Base-by-base conservation (phyloP, 2,113 vertebrate genomes). In the Campylomormyrus tamandua region DNA sequence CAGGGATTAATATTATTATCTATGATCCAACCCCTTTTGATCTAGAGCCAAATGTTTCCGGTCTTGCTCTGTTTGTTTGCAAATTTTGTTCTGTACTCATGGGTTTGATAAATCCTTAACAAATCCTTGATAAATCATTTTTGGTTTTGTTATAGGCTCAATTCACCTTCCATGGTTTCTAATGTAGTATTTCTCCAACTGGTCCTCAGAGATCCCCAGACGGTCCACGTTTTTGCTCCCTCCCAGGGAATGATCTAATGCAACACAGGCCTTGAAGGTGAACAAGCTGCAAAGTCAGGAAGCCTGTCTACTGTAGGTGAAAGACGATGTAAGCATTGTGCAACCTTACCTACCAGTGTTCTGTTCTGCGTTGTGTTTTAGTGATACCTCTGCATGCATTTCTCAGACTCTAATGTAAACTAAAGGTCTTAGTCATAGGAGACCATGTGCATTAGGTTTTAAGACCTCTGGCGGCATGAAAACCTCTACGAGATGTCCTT, bases 1-100 rank as follows among this genome's bases (percentile, higher is more conserved):
- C 92, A 24, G 87, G 56, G 56, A 83, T 83, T 87, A 87, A 58
- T 66, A 45, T 85, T 35, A 48, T 48, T 89, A 13, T n/a, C 24
- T n/a, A n/a, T n/a, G 58, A 66, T 19, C 45, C 87, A 27, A 42
- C 7, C 52, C 42, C 19, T 53, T 89, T 89, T 89, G 66, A 0
- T 15, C 74, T 83, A 91, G 89, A 91, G 92, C 88, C 48, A 66
- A 91, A 91, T 91, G 90, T 93, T 93, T 94, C 92, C 90, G 91
- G 88, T 91, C 90, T 89, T 35, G 91, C 19, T 92, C 92, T 93
- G 92, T 92, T 94, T 93, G 92, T 92, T 93, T 92, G 91, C 90
- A 80, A 90, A 90, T 92, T 89, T 87, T 49, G 86, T 89, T 58
- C 87, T 21, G 70, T 87, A 49, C 39, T 35, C 89, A 89, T 46